Evolutionary conservation across 2,888 invertebrate genomes (phyloP), one percentile per base, ranked within the genome.

Genomic region (Tetranychus piercei): DNA sequence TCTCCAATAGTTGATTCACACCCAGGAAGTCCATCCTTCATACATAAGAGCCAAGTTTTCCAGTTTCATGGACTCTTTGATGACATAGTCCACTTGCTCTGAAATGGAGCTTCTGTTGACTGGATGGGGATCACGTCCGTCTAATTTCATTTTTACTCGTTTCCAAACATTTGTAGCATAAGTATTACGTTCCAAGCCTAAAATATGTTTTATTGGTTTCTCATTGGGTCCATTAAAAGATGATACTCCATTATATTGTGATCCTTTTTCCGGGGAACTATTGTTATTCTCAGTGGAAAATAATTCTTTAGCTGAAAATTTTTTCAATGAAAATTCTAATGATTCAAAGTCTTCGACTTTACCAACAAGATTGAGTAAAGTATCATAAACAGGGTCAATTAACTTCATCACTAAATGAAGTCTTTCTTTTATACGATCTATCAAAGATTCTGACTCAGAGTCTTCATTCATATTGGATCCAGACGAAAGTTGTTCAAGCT

Each of bases 11-110:
- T 34, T 34, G 34, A 34, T 34, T 69, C 69, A 69, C 69, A 99
- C 96, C 97, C 97, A 99, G 81, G 97, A 92, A 83, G 96, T 97
- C 97, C 97, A 99, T 81, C 99, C 99, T 87, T 99, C 97, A 85
- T 97, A 99, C 84, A 99, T 88, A 83, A 93, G 88, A 82, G 95
- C 91, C 85, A 99, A 87, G 85, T 96, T 96, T 82, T 94, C 93
- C 78, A 88, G 86, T 85, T 88, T 90, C 79, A 89, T 92, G 79
- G 99, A 95, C 85, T 97, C 94, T 80, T 89, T 88, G 83, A 97
- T 92, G 81, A 95, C 89, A 84, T 89, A 89, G 81, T 94, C 94
- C 82, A 96, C 94, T 90, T 94, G 86, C 55, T 74, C 77, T 20
- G 44, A 71, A 11, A 77, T 74, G 20, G 74, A 87, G 81, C 87